Conservation (phyloP, 2,113 vertebrate species). For the Siphamia tubifer region DNA sequence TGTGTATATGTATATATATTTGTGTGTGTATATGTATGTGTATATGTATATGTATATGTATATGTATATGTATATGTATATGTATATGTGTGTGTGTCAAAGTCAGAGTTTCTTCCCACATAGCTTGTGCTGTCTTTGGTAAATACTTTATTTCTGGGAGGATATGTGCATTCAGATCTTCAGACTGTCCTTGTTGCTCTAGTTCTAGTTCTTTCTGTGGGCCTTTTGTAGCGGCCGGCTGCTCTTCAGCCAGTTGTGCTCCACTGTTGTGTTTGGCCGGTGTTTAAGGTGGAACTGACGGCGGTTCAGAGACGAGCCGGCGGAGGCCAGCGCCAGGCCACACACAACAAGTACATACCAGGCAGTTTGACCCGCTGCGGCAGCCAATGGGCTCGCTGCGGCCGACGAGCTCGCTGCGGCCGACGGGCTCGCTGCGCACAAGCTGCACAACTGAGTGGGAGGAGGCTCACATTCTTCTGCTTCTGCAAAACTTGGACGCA, state of each 20-base stretch:
- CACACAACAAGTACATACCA: slow-evolving; percentile 68
- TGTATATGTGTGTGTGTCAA: slow-evolving; percentile 51
- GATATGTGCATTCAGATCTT: slow-evolving; percentile 48
- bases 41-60: no score
- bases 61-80: no score
- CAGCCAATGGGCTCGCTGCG: slow-evolving; percentile 53
- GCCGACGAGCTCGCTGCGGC: no score
- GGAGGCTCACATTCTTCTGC: slow-evolving; percentile 42
- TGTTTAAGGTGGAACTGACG: slow-evolving; percentile 61
- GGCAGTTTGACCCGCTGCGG: slow-evolving; percentile 44
- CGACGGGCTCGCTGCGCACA: slow-evolving; percentile 38
- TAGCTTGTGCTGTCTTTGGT: slow-evolving; percentile 63
- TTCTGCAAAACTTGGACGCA: slow-evolving; percentile 14
- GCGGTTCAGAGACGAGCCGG: slow-evolving; percentile 51
- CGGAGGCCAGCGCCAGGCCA: slow-evolving; percentile 59
- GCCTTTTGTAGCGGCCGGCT: slow-evolving; percentile 37
- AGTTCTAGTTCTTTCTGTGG: slow-evolving; percentile 56
- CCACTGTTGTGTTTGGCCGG: slow-evolving; percentile 64
- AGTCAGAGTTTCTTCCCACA: slow-evolving; percentile 54
- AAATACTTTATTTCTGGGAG: slow-evolving; percentile 59
- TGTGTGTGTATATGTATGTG: slow-evolving; percentile 47
- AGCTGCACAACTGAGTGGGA: slow-evolving; percentile 38
- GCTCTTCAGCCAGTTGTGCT: slow-evolving; percentile 24
- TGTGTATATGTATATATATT: no score
- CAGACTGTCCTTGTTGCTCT: slow-evolving; percentile 33